phyloP scores from a whole-genome alignment of 1,140 invertebrate genomes.

The Oreohelix idahoensis region DNA sequence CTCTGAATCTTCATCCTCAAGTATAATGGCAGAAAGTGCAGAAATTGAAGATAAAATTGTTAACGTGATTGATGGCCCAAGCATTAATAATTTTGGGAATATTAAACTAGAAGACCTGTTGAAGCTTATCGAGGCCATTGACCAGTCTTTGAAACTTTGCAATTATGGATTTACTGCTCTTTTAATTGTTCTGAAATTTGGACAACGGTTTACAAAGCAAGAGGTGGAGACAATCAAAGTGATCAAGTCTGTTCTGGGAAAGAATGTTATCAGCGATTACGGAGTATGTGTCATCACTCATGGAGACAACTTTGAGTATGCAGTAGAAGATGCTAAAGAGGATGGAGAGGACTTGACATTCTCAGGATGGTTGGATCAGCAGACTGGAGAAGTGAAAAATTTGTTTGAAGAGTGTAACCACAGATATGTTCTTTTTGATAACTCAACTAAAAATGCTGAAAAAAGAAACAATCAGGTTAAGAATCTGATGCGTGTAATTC shows the following conservation, averaged over 20 bases:
- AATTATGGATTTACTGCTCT: not conserved
- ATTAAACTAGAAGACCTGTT: not conserved
- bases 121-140: not conserved
- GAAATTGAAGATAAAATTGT: not conserved
- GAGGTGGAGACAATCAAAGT: not conserved
- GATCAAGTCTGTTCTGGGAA: not conserved
- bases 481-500: not conserved
- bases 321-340: not conserved
- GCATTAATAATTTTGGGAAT: not conserved
- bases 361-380: not conserved
- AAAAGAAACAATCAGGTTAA: not conserved
- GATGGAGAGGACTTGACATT: not conserved
- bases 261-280: not conserved
- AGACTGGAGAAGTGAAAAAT: not conserved
- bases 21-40: not conserved
- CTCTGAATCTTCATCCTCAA: not conserved
- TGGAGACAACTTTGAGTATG: conserved; percentile 1
- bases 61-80: not conserved
- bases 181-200: conserved; percentile 20
- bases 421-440: not conserved
- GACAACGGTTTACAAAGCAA: not conserved
- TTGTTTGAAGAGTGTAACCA: not conserved
- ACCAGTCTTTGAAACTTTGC: not conserved
- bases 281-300: conserved; percentile 4
- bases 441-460: not conserved